Evolutionary conservation across 2,888 invertebrate genomes (phyloP), one percentile per base, ranked within the genome.

Genomic region (Sminthurinus aureus): DNA sequence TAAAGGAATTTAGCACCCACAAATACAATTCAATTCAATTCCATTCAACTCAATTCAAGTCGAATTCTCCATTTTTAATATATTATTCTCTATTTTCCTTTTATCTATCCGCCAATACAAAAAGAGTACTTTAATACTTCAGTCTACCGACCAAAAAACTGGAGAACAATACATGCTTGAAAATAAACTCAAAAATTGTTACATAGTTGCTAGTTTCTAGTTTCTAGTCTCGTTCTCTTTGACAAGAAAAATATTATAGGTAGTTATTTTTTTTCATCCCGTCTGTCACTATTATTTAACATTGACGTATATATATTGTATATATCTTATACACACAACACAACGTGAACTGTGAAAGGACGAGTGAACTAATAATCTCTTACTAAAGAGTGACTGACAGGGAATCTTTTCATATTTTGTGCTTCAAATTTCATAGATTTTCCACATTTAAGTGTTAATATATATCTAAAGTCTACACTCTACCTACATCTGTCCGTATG

Each of bases 301-400:
- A 24, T 71, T 71, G 71, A 24, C 69, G n/a, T 22, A 20, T 38
- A 38, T 38, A 6, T 38, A 6, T 38, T 4, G 3, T 38, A 38
- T 38, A 6, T 38, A 38, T 38, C 1, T 38, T 4, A 38, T 38
- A 38, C 38, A 26, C 4, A 71, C 8, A 69, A 38, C 38, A 38
- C 38, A 38, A 38, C 38, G 67, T 69, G 22, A 69, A 69, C 22
- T 69, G 71, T 26, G 71, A 71, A 20, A 71, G 22, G 38, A 38
- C 38, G 38, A 71, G 24, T 71, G 71, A 71, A 71, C 71, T 71
- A 71, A 71, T 71, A 71, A 71, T 71, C 71, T 71, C 9, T 15
- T 24, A 71, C 13, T 71, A 71, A 71, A 58, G 38, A 71, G 71
- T 71, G 71, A 71, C 26, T 71, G 71, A 71, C 71, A 71, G 71